Evolutionary conservation across 2,888 invertebrate species (phyloP).

Genomic region (Dermolepida albohirtum): DNA sequence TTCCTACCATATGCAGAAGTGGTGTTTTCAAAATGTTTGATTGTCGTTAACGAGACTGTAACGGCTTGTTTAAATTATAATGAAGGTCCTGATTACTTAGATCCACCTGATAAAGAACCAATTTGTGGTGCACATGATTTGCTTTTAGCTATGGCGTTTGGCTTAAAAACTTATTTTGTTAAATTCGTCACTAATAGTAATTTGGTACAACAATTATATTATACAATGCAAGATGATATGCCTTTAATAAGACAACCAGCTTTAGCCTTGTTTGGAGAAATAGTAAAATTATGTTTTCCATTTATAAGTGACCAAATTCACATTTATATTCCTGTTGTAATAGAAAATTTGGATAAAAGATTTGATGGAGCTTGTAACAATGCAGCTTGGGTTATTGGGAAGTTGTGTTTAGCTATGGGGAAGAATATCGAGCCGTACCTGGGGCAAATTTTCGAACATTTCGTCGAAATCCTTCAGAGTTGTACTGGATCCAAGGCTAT

Average conservation of each 20-base stretch:
- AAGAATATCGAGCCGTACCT: conserved; percentile 92
- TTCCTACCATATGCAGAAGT: conserved; percentile 81
- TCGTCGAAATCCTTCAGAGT: conserved; percentile 93
- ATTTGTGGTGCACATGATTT: conserved; percentile 82
- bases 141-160: conserved; percentile 78
- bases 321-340: conserved; percentile 95
- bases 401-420: conserved; percentile 95
- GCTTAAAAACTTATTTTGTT: conserved; percentile 76
- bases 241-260: conserved; percentile 81
- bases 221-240: conserved; percentile 80
- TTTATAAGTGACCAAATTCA: conserved; percentile 94
- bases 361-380: conserved; percentile 99
- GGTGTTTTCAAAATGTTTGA: conserved; percentile 76
- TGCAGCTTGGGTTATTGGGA: conserved; percentile 99
- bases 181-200: conserved; percentile 75
- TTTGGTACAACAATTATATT: conserved; percentile 75
- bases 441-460: conserved; percentile 85
- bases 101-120: conserved; percentile 77
- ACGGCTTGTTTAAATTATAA: conserved; percentile 72
- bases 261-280: conserved; percentile 81
- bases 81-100: conserved; percentile 74
- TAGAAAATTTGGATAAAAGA: conserved; percentile 95
- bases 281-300: conserved; percentile 83
- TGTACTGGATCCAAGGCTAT: conserved; percentile 96
- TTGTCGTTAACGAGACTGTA: conserved; percentile 76